Evolutionary conservation across 2,888 invertebrate genomes (phyloP), one percentile per base, ranked within the genome.

Genomic region (Dilophus febrilis): DNA sequence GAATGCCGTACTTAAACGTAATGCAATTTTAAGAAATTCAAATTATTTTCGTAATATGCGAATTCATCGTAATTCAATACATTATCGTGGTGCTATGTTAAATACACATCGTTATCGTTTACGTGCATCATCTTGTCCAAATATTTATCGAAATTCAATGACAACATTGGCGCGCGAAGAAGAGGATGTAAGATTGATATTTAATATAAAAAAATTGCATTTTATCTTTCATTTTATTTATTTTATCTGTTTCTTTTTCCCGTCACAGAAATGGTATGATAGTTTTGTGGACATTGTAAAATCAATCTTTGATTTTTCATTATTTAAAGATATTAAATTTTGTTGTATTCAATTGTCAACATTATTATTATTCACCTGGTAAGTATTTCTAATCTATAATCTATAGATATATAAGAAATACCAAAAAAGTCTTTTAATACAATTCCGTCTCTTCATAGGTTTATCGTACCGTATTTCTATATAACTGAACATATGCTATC

Each of bases 381-480:
- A 78, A 67, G 35, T 35, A 3, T 26, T 26, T 22, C n/a, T n/a
- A n/a, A n/a, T n/a, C n/a, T n/a, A n/a, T n/a, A n/a, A n/a, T n/a
- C n/a, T n/a, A n/a, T n/a, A n/a, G n/a, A n/a, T n/a, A n/a, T n/a
- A n/a, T n/a, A n/a, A n/a, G n/a, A n/a, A n/a, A n/a, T 11, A 28
- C 28, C 8, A 28, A 28, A 28, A 28, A 28, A 28, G 11, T 12
- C 12, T 26, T 12, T 22, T 32, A 4, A n/a, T 10, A 29, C 14
- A 12, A 19, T 26, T 40, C 18, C 16, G 12, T 33, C n/a, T n/a
- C n/a, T 83, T 50, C 66, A 82, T 41, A 91, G 90, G 84, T 86
- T 85, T 61, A 92, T 95, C 54, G 85, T 94, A 42, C 91, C 92
- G 12, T 95, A 95, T 64, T 85, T 94, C 58, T 94, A 90, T 62